These are phyloP conservation scores for Orthosia gothica DNA, from an alignment of 2,888 invertebrate genomes.

Conservation along the genomic window DNA sequence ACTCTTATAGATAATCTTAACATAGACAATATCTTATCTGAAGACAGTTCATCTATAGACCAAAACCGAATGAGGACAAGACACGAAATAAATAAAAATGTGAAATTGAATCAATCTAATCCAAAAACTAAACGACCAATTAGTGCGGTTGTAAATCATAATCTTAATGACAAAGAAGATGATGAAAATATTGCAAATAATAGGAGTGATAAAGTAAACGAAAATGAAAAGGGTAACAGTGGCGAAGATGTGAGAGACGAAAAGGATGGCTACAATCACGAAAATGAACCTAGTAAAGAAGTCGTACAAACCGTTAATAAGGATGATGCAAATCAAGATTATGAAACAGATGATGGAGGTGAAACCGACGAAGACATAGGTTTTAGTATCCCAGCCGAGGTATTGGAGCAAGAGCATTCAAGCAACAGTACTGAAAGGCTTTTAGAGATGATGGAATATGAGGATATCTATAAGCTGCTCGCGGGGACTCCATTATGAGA, in stretches of 20 bases:
- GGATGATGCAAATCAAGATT: not conserved
- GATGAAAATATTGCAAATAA: not conserved
- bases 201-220: not conserved
- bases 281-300: not conserved
- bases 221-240: not conserved
- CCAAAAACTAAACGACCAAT: not conserved
- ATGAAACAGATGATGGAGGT: not conserved
- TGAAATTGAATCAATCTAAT: not conserved
- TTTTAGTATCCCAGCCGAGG: slow-evolving; percentile 2
- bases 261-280: not conserved
- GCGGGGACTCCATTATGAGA: not conserved
- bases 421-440: slow-evolving; percentile 18
- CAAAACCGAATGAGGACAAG: not conserved
- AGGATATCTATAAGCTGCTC: slow-evolving; percentile 33
- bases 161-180: not conserved
- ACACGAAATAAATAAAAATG: not conserved
- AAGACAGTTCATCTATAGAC: not conserved
- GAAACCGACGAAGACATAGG: slow-evolving; percentile 14
- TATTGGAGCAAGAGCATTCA: not conserved
- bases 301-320: not conserved
- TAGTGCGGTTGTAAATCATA: not conserved
- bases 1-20: slow-evolving; percentile 34
- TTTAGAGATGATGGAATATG: slow-evolving; percentile 27
- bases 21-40: slow-evolving; percentile 9
- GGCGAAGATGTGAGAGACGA: not conserved